Base-by-base conservation (phyloP, 2,888 invertebrate genomes). In the Erannis defoliaria region DNA sequence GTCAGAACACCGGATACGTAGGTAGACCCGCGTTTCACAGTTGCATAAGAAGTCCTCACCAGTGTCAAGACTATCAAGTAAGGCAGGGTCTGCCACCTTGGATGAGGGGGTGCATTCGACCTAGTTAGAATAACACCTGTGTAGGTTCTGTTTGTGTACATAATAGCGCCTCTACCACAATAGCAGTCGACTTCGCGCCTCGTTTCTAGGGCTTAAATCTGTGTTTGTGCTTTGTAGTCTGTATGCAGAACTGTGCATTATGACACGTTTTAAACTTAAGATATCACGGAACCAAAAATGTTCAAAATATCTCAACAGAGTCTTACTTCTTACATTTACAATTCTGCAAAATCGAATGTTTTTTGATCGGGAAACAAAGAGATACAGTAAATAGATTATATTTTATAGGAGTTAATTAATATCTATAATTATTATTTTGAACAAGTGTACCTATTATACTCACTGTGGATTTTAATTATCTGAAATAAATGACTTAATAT, bases 91-190 rank as follows among this genome's bases (percentile, higher is more conserved):
- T 18, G 18, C 46, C 58, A 53, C 54, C 54, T 46, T 19, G n/a
- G 46, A 4, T 33, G 56, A 29, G 54, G 38, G 38, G 43, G 19
- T 21, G 42, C 16, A 29, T 19, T n/a, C 55, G 49, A 61, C 58
- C 58, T 29, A 58, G 58, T 46, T 48, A 38, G 33, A 35, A 19
- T 12, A 33, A 21, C 35, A 45, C 43, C 51, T 50, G 21, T 31
- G 19, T 42, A 19, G 16, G 16, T 38, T 50, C 50, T 21, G 46
- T 42, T 42, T 54, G 64, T 57, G 56, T 23, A 38, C 62, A 67
- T 66, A 57, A 72, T 69, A 37, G 62, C 55, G 50, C 53, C 57
- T 50, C 68, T 67, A 66, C 64, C 56, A 59, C 50, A 42, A 43
- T 53, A 21, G 38, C 40, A 8, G 38, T 29, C 23, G 51, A 18